phyloP scores from a whole-genome alignment of 2,113 vertebrate genomes.

The Fukomys damarensis region DNA sequence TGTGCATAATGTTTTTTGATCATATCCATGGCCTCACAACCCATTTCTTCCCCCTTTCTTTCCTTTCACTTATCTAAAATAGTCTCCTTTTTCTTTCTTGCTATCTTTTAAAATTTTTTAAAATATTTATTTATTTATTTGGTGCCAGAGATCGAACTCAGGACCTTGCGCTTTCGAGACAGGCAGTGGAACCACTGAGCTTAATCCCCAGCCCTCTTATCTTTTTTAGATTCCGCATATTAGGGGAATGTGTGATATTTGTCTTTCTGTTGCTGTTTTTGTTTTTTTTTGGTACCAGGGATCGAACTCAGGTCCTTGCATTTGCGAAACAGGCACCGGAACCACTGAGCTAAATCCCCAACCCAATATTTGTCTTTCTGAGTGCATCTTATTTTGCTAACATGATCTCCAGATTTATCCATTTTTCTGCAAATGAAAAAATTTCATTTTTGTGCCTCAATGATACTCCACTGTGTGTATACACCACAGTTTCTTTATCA shows the following conservation, averaged over 20 bases:
- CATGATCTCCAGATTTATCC: not conserved
- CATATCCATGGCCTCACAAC: not conserved
- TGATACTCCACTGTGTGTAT: not conserved
- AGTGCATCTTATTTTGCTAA: not conserved
- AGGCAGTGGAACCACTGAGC: too few species aligned
- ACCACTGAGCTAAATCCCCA: too few species aligned
- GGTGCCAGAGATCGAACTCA: too few species aligned
- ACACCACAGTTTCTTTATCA: not conserved
- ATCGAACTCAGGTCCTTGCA: too few species aligned
- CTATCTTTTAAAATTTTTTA: too few species aligned
- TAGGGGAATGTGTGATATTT: not conserved
- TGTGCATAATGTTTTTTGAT: not conserved
- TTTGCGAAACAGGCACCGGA: too few species aligned
- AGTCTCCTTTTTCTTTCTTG: not conserved
- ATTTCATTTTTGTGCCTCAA: not conserved
- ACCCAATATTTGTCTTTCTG: not conserved
- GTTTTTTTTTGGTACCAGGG: too few species aligned
- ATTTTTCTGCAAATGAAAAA: not conserved
- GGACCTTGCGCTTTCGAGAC: too few species aligned
- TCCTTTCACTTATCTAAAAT: not conserved
- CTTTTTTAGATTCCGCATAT: not conserved
- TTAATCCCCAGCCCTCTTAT: not conserved
- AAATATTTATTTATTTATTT: too few species aligned
- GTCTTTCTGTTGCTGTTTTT: not conserved
- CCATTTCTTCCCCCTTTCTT: not conserved